Evolutionary conservation across 2,113 vertebrate genomes (phyloP), one percentile per base, ranked within the genome.

Genomic region (Callorhinus ursinus): DNA sequence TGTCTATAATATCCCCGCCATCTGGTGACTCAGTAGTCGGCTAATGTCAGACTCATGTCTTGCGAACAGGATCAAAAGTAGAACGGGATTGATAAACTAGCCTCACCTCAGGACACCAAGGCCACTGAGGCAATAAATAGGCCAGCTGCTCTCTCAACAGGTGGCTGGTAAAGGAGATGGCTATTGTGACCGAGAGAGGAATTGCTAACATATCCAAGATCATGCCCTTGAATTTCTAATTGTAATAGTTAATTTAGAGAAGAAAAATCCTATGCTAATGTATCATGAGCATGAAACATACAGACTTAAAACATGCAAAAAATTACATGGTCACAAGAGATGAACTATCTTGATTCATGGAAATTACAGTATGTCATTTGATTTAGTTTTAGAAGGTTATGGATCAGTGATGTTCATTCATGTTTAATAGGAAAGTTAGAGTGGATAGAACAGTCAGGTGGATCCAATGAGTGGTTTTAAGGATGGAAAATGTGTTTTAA

Each of bases 361-460:
- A 89, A 90, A 90, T 88, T 61, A 90, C 1, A 61, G 8, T 36
- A 87, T 53, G 51, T 63, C 65, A 93, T 83, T 90, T 81, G 33
- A 92, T 79, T n/a, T 95, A 49, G 19, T 92, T 96, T 93, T 93
- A 93, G 61, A 95, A 88, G 95, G n/a, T 88, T 90, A 89, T 19
- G 19, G 53, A 55, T 49, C 8, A 65, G 49, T 21, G 46, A 69
- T 93, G 14, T 77, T 90, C 46, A 83, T 71, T 93, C 33, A 82
- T 28, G 81, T 81, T 88, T 92, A 88, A 88, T 22, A 94, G 36
- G 81, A 57, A 36, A 67, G 11, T 86, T 42, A 88, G 55, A 74
- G 65, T 18, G 42, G 31, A 90, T 71, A 79, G 83, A 88, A 97
- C 0, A 90, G 22, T 57, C 72, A 81, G 28, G 42, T 93, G 49